A percentile compares a stretch with the other conserved stretches of the same genome.
Evolutionary conservation across 2,888 invertebrate genomes (phyloP).

Genomic region (Thyatira batis): DNA sequence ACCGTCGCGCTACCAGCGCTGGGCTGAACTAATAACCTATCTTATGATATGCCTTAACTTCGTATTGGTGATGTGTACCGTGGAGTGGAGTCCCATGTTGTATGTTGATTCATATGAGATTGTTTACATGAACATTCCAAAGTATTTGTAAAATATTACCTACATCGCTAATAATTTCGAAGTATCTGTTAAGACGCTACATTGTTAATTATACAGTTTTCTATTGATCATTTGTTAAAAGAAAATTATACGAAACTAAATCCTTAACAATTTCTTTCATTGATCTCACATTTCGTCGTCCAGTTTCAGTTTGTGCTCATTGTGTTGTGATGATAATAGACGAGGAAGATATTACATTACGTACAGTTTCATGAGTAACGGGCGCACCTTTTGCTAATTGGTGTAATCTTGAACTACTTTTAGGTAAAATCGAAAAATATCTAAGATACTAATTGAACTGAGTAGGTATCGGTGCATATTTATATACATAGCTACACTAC

Average conservation of each 20-base stretch:
- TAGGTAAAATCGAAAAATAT: slow-evolving; percentile 42
- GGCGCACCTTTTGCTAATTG: slow-evolving; percentile 59
- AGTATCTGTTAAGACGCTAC: slow-evolving; percentile 82
- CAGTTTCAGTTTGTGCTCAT: slow-evolving; percentile 12
- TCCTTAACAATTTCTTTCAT: slow-evolving; percentile 71
- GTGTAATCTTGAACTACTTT: slow-evolving; percentile 75
- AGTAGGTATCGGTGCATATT: background rate
- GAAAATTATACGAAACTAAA: slow-evolving; percentile 83
- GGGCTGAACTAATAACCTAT: slow-evolving; percentile 12
- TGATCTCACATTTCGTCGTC: slow-evolving; percentile 16
- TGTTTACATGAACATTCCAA: slow-evolving; percentile 81
- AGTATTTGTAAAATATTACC: slow-evolving; percentile 82
- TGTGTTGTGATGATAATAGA: slow-evolving; percentile 10
- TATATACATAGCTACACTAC: background rate
- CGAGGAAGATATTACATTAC: slow-evolving; percentile 1
- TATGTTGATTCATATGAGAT: slow-evolving; percentile 75
- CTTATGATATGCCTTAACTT: slow-evolving; percentile 22
- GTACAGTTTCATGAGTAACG: background rate
- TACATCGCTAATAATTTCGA: slow-evolving; percentile 81
- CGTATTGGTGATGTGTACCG: slow-evolving; percentile 27
- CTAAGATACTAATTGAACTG: slow-evolving; percentile 26
- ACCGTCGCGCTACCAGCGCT: slow-evolving; percentile 16
- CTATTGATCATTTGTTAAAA: slow-evolving; percentile 83
- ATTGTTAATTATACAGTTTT: slow-evolving; percentile 83
- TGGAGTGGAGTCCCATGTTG: slow-evolving; percentile 41